These are phyloP conservation scores for Chrysaora quinquecirrha DNA, from an alignment of 30 jellyfish, hydroid and myxozoan genomes.

Conservation along the genomic window DNA sequence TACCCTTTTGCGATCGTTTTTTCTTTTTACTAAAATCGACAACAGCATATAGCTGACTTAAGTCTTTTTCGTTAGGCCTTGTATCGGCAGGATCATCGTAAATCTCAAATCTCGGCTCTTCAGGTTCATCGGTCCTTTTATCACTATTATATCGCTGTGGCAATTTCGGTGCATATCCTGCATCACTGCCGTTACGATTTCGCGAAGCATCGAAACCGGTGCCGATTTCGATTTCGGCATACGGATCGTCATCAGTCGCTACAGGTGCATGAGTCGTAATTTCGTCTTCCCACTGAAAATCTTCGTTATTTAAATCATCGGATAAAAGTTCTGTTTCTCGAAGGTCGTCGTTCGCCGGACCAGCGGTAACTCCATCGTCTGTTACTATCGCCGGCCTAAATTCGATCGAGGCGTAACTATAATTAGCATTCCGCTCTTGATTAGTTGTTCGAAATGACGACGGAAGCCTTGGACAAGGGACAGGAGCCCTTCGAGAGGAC, in stretches of 20 bases:
- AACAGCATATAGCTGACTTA: slow-evolving; percentile 34
- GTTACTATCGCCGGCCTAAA: slow-evolving; percentile 76
- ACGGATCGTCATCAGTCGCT: not conserved
- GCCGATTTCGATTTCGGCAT: not conserved
- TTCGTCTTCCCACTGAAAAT: slow-evolving; percentile 61
- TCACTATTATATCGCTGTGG: not conserved
- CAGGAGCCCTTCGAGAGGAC: slow-evolving; percentile 14
- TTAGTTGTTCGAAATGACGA: slow-evolving; percentile 14
- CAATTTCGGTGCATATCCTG: slow-evolving; percentile 19
- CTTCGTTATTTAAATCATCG: slow-evolving; percentile 8
- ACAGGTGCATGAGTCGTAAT: not conserved
- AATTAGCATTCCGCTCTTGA: slow-evolving; percentile 28
- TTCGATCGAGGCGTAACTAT: slow-evolving; percentile 76
- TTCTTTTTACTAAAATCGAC: slow-evolving; percentile 54
- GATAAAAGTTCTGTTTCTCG: not conserved
- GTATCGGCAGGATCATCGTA: slow-evolving; percentile 56
- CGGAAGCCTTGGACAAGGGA: slow-evolving; percentile 58
- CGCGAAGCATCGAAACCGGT: not conserved
- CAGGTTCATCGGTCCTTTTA: not conserved
- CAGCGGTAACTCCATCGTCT: slow-evolving; percentile 65
- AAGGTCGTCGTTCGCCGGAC: slow-evolving; percentile 52
- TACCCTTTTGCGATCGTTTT: slow-evolving; percentile 7
- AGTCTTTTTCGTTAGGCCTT: slow-evolving; percentile 24
- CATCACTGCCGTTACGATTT: slow-evolving; percentile 6
- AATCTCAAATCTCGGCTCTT: not conserved